Percentiles rank a stretch among this genome's conserved stretches.
Conservation (phyloP, 2,888 invertebrate genomes). For the Tenthredo distinguenda region DNA sequence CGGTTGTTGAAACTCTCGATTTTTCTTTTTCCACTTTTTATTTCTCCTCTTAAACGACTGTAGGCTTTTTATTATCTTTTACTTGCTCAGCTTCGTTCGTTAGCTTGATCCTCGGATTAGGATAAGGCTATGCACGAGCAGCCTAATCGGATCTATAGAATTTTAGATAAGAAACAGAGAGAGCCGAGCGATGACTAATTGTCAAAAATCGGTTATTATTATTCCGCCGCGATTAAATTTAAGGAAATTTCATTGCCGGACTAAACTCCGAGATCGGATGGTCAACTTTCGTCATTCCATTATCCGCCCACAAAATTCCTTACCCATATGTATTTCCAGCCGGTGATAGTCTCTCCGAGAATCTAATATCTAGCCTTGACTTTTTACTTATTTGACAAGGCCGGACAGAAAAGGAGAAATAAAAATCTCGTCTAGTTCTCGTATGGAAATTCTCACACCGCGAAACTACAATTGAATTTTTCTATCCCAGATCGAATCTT, state of each 20-base stretch:
- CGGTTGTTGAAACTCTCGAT: background rate
- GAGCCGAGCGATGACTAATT: background rate
- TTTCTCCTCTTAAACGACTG: background rate
- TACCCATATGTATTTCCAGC: background rate
- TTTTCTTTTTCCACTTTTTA: background rate
- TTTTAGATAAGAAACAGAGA: background rate
- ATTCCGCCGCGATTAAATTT: background rate
- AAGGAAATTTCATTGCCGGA: background rate
- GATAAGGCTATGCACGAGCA: background rate
- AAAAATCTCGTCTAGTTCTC: background rate
- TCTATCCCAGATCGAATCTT: no score
- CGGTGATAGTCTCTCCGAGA: background rate
- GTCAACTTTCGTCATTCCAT: background rate
- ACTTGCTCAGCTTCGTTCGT: background rate
- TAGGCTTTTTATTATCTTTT: background rate
- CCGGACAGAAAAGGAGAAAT: background rate
- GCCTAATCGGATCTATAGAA: background rate
- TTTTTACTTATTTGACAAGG: background rate
- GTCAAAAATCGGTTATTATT: background rate
- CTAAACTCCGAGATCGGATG: background rate
- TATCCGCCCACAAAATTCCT: background rate
- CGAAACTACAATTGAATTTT: background rate
- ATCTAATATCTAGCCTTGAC: slow-evolving; percentile 7
- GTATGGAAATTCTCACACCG: background rate
- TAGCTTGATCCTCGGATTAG: slow-evolving; percentile 20